A percentile compares a stretch with the other conserved stretches of the same genome.
These are phyloP conservation scores for Phalera bucephala DNA, from an alignment of 2,888 invertebrate genomes.

Conservation along the genomic window DNA sequence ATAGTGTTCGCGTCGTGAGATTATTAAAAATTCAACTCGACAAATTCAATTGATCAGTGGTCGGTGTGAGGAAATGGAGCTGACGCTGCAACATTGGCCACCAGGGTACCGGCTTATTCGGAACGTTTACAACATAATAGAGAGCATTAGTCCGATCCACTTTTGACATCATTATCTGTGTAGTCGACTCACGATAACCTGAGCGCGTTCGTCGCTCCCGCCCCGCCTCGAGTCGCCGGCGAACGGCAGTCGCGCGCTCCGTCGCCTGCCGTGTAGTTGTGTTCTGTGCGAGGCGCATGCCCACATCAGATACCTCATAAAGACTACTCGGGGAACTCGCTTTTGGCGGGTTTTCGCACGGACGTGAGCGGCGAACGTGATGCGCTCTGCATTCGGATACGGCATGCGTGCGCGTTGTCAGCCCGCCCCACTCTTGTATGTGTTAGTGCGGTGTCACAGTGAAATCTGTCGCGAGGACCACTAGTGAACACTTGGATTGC, in stretches of 20 bases:
- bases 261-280: conserved; percentile 58
- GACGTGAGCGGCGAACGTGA: conserved; percentile 58
- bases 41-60: conserved; percentile 28
- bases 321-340: conserved; percentile 64
- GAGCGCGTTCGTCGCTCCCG: conserved; percentile 70
- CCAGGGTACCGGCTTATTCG: conserved; percentile 43
- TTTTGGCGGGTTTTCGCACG: conserved; percentile 77
- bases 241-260: conserved; percentile 20
- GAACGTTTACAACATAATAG: conserved; percentile 76
- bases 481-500: conserved; percentile 78
- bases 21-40: conserved; percentile 40
- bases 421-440: conserved; percentile 39
- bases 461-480: conserved; percentile 66
- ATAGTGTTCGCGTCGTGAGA: conserved; percentile 34
- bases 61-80: conserved; percentile 34
- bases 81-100: conserved; percentile 51
- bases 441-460: conserved; percentile 57
- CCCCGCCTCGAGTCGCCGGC: conserved; percentile 47
- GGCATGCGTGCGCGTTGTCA: conserved; percentile 70
- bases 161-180: conserved; percentile 83
- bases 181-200: conserved; percentile 79
- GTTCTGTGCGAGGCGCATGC: conserved; percentile 38
- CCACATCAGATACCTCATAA: conserved; percentile 31
- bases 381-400: conserved; percentile 64
- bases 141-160: conserved; percentile 81